Conservation (phyloP, 1,140 invertebrate species). For the Tetraneura akinire region DNA sequence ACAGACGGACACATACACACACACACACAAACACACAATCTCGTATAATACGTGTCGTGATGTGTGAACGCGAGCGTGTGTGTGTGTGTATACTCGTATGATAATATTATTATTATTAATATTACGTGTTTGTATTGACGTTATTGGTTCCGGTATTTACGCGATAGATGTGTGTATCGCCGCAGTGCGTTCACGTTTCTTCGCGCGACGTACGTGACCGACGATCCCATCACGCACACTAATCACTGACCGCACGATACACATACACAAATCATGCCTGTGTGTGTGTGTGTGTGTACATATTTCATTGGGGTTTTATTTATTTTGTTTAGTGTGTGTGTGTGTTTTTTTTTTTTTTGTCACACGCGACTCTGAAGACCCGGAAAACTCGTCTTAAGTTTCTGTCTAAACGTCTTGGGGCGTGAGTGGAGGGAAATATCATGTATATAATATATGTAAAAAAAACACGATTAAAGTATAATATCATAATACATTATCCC, state of each 20-base stretch:
- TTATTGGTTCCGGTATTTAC: slow-evolving; percentile 47
- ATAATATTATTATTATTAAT: slow-evolving; percentile 14
- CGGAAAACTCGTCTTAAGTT: background rate
- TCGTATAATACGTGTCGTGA: slow-evolving; percentile 18
- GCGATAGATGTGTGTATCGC: background rate
- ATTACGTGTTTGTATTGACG: slow-evolving; percentile 17
- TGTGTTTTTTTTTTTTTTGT: too few species aligned
- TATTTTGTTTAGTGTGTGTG: too few species aligned
- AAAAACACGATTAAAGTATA: background rate
- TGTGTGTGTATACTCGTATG: background rate
- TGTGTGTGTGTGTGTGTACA: background rate
- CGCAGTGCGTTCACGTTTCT: background rate
- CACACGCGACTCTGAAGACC: too few species aligned
- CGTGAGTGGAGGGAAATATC: background rate
- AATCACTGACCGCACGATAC: slow-evolving; percentile 31
- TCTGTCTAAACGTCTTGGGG: background rate
- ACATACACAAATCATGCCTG: background rate
- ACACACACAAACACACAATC: background rate
- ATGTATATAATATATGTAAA: too few species aligned
- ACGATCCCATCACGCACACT: background rate
- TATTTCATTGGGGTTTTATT: too few species aligned
- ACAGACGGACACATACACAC: background rate
- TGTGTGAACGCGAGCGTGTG: background rate
- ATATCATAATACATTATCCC: background rate
- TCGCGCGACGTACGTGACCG: slow-evolving; percentile 22